Conservation (phyloP, 2,888 invertebrate genomes). For the Amphipoea lucens region DNA sequence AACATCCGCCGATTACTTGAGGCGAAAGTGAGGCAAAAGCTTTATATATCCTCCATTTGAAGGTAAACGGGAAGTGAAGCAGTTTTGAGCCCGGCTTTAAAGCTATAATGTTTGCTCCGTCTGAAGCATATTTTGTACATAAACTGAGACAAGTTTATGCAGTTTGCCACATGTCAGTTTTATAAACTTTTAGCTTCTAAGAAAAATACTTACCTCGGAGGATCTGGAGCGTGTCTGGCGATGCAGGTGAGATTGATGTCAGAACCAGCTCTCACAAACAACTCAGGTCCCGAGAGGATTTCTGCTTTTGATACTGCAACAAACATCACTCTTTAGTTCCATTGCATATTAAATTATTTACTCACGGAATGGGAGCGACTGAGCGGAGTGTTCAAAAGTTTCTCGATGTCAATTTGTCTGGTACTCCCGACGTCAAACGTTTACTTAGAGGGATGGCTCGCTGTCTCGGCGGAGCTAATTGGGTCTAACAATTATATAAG, state of each 20-base stretch:
- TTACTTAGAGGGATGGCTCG: conserved; percentile 34
- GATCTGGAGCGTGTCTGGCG: conserved; percentile 95
- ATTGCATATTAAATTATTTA: conserved; percentile 35
- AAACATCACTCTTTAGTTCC: conserved; percentile 46
- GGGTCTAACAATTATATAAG: conserved; percentile 39
- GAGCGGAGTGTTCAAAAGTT: conserved; percentile 43
- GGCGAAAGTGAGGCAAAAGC: conserved; percentile 23
- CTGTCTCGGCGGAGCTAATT: conserved; percentile 42
- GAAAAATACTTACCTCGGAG: conserved; percentile 92
- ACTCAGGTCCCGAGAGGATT: conserved; percentile 95
- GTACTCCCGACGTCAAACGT: conserved; percentile 44
- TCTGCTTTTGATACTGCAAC: conserved; percentile 95
- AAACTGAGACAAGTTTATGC: conserved; percentile 1
- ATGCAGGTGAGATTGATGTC: conserved; percentile 97
- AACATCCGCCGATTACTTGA: conserved; percentile 45
- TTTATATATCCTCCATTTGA: conserved; percentile 21
- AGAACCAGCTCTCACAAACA: conserved; percentile 96
- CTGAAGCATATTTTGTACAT: conserved; percentile 33
- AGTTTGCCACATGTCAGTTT: conserved; percentile 23
- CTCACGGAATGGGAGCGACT: conserved; percentile 15
- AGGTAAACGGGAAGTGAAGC: conserved; percentile 23
- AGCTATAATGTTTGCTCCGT: conserved; percentile 18
- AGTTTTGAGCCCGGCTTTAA: conserved; percentile 20
- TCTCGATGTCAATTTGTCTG: conserved; percentile 38
- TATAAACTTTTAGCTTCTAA: conserved; percentile 17